These are phyloP conservation scores for Neoscelio sp. DNA, from an alignment of 2,888 invertebrate species.

Conservation along the genomic window DNA sequence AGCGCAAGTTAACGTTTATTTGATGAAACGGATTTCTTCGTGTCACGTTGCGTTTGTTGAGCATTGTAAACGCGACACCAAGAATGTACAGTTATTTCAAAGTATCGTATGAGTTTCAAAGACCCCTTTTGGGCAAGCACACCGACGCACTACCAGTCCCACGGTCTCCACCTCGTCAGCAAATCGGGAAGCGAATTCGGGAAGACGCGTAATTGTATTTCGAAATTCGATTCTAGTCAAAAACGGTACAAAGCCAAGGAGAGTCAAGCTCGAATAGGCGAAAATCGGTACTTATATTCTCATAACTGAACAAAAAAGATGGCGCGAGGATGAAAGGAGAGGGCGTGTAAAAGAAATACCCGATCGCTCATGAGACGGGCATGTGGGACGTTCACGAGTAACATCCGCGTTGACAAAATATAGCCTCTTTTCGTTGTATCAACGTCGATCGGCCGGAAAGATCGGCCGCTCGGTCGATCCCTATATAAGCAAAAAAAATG, in stretches of 20 bases:
- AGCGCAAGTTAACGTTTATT: constrained; percentile 81
- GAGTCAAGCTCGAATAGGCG: constrained; percentile 71
- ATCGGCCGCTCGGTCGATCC: constrained; percentile 74
- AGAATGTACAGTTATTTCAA: constrained; percentile 71
- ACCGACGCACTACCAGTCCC: constrained; percentile 82
- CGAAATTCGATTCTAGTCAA: constrained; percentile 83
- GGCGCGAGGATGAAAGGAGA: too few relatives aligned
- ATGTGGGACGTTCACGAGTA: constrained; percentile 62
- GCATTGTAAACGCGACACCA: constrained; percentile 57
- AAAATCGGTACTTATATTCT: constrained; percentile 81
- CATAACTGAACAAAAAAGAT: constrained; percentile 62
- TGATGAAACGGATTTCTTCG: constrained; percentile 71
- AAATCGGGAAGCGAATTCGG: constrained; percentile 38
- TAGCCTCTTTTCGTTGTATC: constrained; percentile 83
- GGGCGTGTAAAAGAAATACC: constrained; percentile 46
- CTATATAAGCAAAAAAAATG: constrained; percentile 78
- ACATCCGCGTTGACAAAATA: constrained; percentile 82
- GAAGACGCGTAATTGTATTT: constrained; percentile 63
- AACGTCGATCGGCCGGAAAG: constrained; percentile 75
- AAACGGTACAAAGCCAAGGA: constrained; percentile 81
- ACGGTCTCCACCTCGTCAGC: constrained; percentile 68
- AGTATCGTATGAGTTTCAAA: constrained; percentile 82
- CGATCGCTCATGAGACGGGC: constrained; percentile 65
- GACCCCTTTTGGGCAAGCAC: constrained; percentile 83
- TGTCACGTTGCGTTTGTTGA: constrained; percentile 62